phyloP scores from a whole-genome alignment of 2,113 vertebrate species.

The Tichodroma muraria region DNA sequence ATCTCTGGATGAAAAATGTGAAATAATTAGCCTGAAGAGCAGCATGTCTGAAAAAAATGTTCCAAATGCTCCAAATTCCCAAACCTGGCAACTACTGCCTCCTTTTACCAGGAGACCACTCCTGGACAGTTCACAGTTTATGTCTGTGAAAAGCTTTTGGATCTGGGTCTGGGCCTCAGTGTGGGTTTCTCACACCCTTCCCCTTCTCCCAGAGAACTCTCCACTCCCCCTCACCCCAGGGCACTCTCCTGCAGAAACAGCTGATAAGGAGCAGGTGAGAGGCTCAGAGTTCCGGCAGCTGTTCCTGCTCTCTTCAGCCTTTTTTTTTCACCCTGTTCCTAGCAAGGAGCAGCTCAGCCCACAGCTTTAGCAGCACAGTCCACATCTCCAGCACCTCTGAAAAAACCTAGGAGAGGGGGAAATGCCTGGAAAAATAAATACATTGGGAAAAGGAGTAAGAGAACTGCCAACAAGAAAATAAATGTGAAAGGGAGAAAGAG shows the following conservation, averaged over 20 bases:
- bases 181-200: neutral
- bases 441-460: neutral
- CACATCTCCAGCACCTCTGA: neutral
- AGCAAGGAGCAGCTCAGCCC: neutral
- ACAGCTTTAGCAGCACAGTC: neutral
- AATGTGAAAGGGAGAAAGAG: neutral
- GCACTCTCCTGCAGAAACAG: neutral
- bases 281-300: neutral
- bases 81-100: neutral
- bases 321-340: neutral
- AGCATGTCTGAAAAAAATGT: neutral
- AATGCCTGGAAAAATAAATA: neutral
- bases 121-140: neutral
- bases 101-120: neutral
- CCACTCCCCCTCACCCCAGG: too few relatives aligned
- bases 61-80: neutral
- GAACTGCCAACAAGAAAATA: neutral
- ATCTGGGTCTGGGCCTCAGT: neutral
- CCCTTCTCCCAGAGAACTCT: neutral
- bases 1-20: neutral
- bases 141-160: neutral
- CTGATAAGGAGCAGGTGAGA: neutral
- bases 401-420: neutral
- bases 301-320: neutral
- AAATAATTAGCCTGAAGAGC: neutral